These are phyloP conservation scores for Chroicocephalus ridibundus DNA, from an alignment of 2,113 vertebrate genomes.

Conservation along the genomic window DNA sequence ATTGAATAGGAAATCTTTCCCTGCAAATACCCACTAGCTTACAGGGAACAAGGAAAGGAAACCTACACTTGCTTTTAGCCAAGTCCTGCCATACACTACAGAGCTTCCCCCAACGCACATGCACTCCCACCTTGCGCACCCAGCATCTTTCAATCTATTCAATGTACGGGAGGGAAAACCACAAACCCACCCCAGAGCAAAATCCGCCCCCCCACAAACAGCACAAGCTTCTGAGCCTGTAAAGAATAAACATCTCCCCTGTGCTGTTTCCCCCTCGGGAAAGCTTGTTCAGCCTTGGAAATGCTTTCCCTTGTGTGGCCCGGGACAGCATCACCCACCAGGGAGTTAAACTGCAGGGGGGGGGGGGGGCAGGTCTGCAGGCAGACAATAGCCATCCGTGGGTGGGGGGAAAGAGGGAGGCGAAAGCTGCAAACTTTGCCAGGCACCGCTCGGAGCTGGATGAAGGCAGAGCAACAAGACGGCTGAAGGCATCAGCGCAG, in stretches of 20 bases:
- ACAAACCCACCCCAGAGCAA: not conserved
- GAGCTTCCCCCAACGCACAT: not conserved
- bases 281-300: not conserved
- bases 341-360: not conserved
- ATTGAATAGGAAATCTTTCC: not conserved
- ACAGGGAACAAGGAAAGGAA: not conserved
- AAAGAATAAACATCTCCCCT: not conserved
- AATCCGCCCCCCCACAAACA: not conserved
- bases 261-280: not conserved
- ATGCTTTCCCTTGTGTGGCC: not conserved
- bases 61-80: not conserved
- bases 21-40: not conserved
- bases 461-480: not conserved
- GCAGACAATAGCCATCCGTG: not conserved
- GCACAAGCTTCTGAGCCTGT: accelerated
- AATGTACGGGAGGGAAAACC: not conserved
- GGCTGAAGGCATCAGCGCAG: not conserved
- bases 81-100: not conserved
- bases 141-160: not conserved
- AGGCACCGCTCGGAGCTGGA: not conserved
- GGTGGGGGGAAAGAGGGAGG: not conserved
- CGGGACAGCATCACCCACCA: not conserved
- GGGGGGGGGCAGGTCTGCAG: not conserved
- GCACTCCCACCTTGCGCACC: accelerated
- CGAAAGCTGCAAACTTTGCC: not conserved